Conservation (phyloP, 2,888 invertebrate species). For the Drosophila monieri region DNA sequence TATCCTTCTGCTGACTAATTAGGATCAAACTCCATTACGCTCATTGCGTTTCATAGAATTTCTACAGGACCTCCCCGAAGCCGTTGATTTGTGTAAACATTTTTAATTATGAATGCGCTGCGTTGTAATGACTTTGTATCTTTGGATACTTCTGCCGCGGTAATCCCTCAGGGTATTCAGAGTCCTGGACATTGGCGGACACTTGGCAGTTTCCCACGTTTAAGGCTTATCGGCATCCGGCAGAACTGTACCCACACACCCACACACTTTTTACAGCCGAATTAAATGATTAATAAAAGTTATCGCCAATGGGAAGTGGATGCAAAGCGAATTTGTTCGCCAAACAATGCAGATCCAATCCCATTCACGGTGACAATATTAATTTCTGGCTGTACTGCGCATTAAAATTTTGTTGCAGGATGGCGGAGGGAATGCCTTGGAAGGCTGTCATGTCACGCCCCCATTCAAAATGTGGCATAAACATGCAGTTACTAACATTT, state of each 20-base stretch:
- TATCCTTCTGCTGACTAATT: constrained; percentile 42
- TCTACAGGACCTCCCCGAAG: not conserved
- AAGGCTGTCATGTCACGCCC: constrained; percentile 47
- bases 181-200: constrained; percentile 21
- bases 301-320: constrained; percentile 26
- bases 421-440: constrained; percentile 32
- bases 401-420: constrained; percentile 26
- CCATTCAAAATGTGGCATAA: constrained; percentile 68
- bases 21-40: constrained; percentile 49
- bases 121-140: constrained; percentile 72
- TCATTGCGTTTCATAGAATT: constrained; percentile 37
- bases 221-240: constrained; percentile 35
- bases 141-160: constrained; percentile 30
- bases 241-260: constrained; percentile 35
- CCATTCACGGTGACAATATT: constrained; percentile 45
- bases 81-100: constrained; percentile 57
- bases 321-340: constrained; percentile 55
- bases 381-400: constrained; percentile 51
- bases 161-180: constrained; percentile 8
- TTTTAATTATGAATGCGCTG: constrained; percentile 69
- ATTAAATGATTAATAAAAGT: constrained; percentile 75
- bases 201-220: constrained; percentile 66
- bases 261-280: constrained; percentile 29
- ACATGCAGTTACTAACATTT: constrained; percentile 72
- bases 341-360: constrained; percentile 13